Conservation (phyloP, 2,888 invertebrate genomes). For the Notocelia uddmanniana region DNA sequence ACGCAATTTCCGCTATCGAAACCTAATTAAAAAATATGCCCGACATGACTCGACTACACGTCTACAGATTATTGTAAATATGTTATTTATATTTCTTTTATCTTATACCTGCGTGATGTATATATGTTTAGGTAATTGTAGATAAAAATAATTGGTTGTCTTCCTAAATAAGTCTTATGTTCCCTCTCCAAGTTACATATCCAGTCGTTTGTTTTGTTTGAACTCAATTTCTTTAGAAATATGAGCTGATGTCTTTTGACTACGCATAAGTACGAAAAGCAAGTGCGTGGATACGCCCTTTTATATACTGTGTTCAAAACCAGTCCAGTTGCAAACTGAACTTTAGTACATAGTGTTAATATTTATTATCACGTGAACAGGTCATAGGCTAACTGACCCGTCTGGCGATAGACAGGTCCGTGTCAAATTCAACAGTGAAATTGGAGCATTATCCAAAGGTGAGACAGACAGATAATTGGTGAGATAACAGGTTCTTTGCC, state of each 20-base stretch:
- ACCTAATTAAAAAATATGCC: background rate
- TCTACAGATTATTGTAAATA: conserved; percentile 5
- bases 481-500: background rate
- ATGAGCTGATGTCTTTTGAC: background rate
- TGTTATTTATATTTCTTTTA: background rate
- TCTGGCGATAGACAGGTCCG: conserved; percentile 21
- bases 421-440: conserved; percentile 14
- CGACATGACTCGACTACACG: conserved; percentile 23
- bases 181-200: background rate
- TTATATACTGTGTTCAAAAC: background rate
- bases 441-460: conserved; percentile 16
- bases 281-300: background rate
- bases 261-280: background rate
- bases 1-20: background rate
- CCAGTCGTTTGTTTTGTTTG: background rate
- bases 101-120: background rate
- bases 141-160: conserved; percentile 38
- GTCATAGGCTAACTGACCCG: conserved; percentile 9
- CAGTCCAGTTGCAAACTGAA: conserved; percentile 6
- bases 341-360: background rate
- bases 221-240: background rate
- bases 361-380: background rate
- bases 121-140: conserved; percentile 5
- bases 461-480: background rate
- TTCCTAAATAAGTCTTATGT: background rate